Evolutionary conservation across 2,888 invertebrate species (phyloP), one percentile per base, ranked within the genome.

Genomic region (Chalcis sispes): DNA sequence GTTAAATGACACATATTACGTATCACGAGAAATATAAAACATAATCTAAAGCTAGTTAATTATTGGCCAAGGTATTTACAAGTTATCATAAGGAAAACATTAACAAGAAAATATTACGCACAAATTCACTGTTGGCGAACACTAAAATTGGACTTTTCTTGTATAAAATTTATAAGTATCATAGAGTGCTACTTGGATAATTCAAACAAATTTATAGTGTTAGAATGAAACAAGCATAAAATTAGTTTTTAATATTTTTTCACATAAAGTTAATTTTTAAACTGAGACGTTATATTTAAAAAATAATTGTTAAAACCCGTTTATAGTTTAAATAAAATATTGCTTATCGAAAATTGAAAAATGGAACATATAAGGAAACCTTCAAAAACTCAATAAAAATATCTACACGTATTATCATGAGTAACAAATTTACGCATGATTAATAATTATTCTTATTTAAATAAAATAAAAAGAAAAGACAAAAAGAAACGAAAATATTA

Each of bases 351-450:
- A 66, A 69, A 77, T 64, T 58, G 50, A 36, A 23, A 64, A 48
- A 48, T 13, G 4, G 61, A 66, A 65, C 15, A 50, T 20, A 50
- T n/a, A 62, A 59, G 54, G 65, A 69, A 50, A 61, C 46, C 1
- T 40, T 29, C 13, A 40, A 36, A n/a, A 61, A 25, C 15, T 76
- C n/a, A 29, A 66, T 62, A 65, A 72, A 71, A 72, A 73, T 75
- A 75, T 75, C 75, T 78, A 78, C 74, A 75, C 70, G 66, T 40
- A 70, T 64, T 72, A 78, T 75, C 36, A 78, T 73, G 75, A 75
- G 77, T 78, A 72, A 70, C 72, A 73, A 73, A 78, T 75, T 78
- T 78, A 72, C 72, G 75, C 75, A 75, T 65, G 62, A 65, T 18
- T 66, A 46, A 7, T 48, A 32, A 65, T 64, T 46, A 72, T 66